Evolutionary conservation across 2,113 vertebrate species (phyloP).

Genomic region (Rhinichthys klamathensis): DNA sequence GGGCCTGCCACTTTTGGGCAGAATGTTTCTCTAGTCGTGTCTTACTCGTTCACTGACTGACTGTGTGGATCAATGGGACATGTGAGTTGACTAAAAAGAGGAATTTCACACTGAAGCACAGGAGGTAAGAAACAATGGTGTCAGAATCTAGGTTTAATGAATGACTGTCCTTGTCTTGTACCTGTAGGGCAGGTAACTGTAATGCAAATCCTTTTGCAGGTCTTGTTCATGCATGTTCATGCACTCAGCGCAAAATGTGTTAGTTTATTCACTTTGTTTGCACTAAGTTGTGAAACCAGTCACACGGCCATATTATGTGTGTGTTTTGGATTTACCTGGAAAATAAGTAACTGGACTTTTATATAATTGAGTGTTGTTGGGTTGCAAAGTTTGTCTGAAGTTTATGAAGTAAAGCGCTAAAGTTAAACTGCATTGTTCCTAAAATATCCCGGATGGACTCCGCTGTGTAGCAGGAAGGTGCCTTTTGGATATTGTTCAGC

Average conservation of each 20-base stretch:
- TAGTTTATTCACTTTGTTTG: conserved; percentile 6
- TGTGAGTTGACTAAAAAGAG: conserved; percentile 62
- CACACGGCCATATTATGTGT: neutral
- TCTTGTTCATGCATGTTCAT: neutral
- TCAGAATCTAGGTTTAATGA: neutral
- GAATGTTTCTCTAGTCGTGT: conserved; percentile 35
- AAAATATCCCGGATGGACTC: conserved; percentile 70
- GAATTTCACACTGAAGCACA: conserved; percentile 23
- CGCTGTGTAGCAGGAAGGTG: conserved; percentile 51
- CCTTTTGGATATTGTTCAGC: conserved; percentile 58
- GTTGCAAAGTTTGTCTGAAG: neutral
- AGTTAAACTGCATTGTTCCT: conserved; percentile 55
- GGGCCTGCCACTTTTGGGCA: conserved; percentile 57
- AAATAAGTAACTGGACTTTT: neutral
- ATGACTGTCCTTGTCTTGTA: conserved; percentile 23
- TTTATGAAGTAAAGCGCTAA: neutral
- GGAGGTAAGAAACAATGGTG: conserved; percentile 69
- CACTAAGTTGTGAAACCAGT: neutral
- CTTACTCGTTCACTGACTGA: neutral
- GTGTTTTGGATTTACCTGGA: conserved; percentile 2
- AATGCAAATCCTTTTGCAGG: neutral
- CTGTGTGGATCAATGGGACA: conserved; percentile 58
- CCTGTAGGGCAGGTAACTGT: conserved; percentile 25
- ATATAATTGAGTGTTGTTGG: neutral
- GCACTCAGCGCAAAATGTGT: neutral